Conservation (phyloP, 1,140 invertebrate species). For the Arctopsyche grandis region DNA sequence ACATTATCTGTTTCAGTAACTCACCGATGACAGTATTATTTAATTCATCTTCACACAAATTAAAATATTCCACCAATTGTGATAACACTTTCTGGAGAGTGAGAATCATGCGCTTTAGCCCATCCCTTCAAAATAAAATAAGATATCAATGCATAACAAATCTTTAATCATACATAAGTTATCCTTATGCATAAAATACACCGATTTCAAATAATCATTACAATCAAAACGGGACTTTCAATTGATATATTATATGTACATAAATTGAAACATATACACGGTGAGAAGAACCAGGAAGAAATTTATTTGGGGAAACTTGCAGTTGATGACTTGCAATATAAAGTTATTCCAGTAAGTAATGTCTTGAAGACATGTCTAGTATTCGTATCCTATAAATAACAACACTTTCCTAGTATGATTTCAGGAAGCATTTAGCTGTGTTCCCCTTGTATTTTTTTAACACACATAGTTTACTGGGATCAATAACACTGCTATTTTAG, state of each 20-base stretch:
- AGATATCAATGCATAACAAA: neutral
- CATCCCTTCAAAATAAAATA: slow-evolving; percentile 64
- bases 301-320: too few relatives aligned
- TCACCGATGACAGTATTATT: slow-evolving; percentile 77
- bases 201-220: too few relatives aligned
- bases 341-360: too few relatives aligned
- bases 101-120: slow-evolving; percentile 67
- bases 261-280: too few relatives aligned
- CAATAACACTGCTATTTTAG: neutral
- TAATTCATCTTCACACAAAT: slow-evolving; percentile 79
- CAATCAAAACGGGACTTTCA: too few relatives aligned
- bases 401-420: neutral
- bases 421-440: neutral
- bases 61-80: slow-evolving; percentile 77
- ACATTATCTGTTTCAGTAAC: slow-evolving; percentile 64
- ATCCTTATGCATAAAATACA: neutral
- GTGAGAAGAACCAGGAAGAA: too few relatives aligned
- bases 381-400: neutral
- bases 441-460: slow-evolving; percentile 4
- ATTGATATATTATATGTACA: too few relatives aligned
- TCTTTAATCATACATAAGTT: neutral
- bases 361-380: too few relatives aligned
- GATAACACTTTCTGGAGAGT: slow-evolving; percentile 70
- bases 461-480: neutral
- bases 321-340: too few relatives aligned